Evolutionary conservation across 2,113 vertebrate genomes (phyloP).

Genomic region (Pseudorhombus dupliciocellatus): DNA sequence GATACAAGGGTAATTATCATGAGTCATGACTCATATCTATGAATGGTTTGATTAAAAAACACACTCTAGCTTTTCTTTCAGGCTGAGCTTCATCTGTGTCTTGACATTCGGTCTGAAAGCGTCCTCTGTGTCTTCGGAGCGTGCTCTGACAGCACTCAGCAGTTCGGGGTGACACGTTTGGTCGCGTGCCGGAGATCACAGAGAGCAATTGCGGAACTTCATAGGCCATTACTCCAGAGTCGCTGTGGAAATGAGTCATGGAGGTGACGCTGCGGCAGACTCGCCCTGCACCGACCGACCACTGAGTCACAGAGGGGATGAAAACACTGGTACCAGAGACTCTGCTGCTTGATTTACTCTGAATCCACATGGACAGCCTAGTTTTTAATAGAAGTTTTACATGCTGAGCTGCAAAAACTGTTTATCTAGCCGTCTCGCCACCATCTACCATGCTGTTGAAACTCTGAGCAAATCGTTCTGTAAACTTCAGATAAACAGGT

Average conservation of each 20-base stretch:
- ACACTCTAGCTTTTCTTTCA: background rate
- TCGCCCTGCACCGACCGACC: background rate
- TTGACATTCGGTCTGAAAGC: background rate
- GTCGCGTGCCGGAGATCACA: conserved; percentile 53
- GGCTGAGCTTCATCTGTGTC: background rate
- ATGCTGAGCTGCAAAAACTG: no score
- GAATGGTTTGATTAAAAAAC: background rate
- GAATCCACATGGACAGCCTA: background rate
- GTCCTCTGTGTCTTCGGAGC: background rate
- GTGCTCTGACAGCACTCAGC: background rate
- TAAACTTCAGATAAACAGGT: no score
- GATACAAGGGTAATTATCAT: background rate
- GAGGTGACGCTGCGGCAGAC: conserved; percentile 22
- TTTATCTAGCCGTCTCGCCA: no score
- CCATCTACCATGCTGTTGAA: no score
- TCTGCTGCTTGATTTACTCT: background rate
- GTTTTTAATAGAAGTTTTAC: background rate
- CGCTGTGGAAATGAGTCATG: conserved; percentile 49
- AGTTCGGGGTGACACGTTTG: background rate
- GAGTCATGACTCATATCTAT: background rate
- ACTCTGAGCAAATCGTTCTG: no score
- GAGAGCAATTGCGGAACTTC: conserved; percentile 42
- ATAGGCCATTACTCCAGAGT: conserved; percentile 44
- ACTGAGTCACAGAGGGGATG: background rate
- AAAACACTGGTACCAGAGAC: background rate